phyloP scores from a whole-genome alignment of 2,113 vertebrate species.

The Burhinus oedicnemus region DNA sequence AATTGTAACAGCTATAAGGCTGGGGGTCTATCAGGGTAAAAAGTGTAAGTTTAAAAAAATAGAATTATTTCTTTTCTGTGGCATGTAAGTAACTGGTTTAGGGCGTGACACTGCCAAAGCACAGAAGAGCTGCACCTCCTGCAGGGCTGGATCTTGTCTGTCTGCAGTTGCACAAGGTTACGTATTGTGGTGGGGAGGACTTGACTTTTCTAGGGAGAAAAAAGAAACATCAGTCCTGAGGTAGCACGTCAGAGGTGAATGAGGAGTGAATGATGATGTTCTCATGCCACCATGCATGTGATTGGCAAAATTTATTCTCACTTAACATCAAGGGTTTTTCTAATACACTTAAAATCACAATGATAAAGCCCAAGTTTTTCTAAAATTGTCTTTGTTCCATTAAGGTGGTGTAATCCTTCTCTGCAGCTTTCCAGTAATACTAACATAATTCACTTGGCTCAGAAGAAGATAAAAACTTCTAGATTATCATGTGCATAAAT shows the following conservation, averaged over 20 bases:
- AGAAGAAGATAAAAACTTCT: background rate
- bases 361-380: background rate
- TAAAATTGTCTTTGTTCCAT: background rate
- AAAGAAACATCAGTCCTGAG: background rate
- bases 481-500: background rate
- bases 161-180: background rate
- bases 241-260: background rate
- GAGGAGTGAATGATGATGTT: background rate
- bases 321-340: background rate
- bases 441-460: background rate
- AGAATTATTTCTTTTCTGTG: background rate
- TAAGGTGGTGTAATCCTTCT: background rate
- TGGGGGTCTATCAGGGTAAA: background rate
- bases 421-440: background rate
- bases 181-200: background rate
- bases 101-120: background rate
- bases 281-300: background rate
- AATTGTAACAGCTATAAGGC: background rate
- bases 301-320: background rate
- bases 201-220: background rate
- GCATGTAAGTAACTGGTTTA: background rate
- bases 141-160: background rate
- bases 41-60: background rate
- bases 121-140: background rate
- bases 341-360: background rate